Base-by-base conservation (phyloP, 2,888 invertebrate genomes). In the Asteroscopus sphinx region DNA sequence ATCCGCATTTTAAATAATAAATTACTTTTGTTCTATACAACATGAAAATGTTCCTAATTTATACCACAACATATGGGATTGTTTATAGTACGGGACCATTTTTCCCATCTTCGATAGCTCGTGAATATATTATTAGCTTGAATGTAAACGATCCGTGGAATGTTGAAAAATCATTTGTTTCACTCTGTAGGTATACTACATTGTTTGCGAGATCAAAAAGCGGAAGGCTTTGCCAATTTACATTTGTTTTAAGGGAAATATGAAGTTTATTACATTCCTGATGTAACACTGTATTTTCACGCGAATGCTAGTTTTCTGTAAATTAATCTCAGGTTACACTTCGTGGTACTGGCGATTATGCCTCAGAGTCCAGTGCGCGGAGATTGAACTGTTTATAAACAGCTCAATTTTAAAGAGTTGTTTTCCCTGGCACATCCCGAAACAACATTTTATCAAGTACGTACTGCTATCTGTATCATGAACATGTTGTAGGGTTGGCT, bases 41-140 rank as follows among this genome's bases (percentile, higher is more conserved):
- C 25, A 46, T 13, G 13, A 42, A 53, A 59, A 54, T 53, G n/a
- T 46, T 54, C 13, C 12, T 30, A 64, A 68, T 64, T 64, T 48
- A 47, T 51, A 45, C n/a, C 9, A 1, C n/a, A 17, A 36, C 12
- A 8, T 35, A n/a, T n/a, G n/a, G n/a, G n/a, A n/a, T 15, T 63
- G 59, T 70, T 74, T 55, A 53, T 25, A 46, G 39, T 35, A 52
- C 55, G 32, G 53, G 60, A 68, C 62, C 57, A 65, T 52, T 63
- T 65, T 54, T 53, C 28, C 47, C 32, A 49, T 56, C 44, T 59
- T 58, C 40, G 51, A 57, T 61, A 54, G 37, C 48, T 52, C 51
- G 37, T 44, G 58, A 35, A 49, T 53, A 49, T 55, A 41, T 76
- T 68, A 68, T 49, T n/a, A n/a, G 16, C 41, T 25, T 52, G 12